These are phyloP conservation scores for Rhinopomastus cyanomelas DNA, from an alignment of 2,113 vertebrate genomes.

Conservation along the genomic window DNA sequence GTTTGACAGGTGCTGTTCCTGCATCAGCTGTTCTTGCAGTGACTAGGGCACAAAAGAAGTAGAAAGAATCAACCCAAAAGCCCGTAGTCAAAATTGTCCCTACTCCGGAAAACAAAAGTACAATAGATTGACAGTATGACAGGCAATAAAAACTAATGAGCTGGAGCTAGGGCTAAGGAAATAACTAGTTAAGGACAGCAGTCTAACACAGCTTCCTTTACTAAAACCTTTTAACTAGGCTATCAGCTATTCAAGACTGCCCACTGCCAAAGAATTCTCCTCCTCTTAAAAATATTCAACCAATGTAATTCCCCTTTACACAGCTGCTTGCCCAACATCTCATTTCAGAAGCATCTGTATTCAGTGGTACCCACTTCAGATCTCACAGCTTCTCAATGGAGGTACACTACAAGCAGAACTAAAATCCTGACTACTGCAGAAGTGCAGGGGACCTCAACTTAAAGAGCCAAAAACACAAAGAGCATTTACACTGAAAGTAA, in stretches of 20 bases:
- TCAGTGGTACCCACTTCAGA: neutral
- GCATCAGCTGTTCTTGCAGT: slow-evolving; percentile 83
- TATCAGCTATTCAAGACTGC: neutral
- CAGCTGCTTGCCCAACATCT: neutral
- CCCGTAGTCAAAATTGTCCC: neutral
- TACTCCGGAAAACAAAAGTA: neutral
- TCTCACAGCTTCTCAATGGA: neutral
- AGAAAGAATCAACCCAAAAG: neutral
- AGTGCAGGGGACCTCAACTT: neutral
- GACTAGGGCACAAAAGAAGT: slow-evolving; percentile 59
- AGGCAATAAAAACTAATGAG: neutral
- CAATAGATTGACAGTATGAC: neutral
- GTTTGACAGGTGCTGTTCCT: slow-evolving; percentile 83
- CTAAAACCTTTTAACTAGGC: neutral
- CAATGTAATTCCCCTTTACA: neutral
- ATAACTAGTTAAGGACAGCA: neutral
- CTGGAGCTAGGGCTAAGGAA: neutral
- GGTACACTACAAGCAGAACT: neutral
- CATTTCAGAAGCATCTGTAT: neutral
- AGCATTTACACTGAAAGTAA: neutral
- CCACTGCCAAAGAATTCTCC: neutral
- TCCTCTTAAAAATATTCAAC: neutral
- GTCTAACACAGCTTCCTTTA: neutral
- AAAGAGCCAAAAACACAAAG: neutral
- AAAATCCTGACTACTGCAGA: neutral